Evolutionary conservation across 1,140 invertebrate genomes (phyloP).

Genomic region (Calliphora vicina): DNA sequence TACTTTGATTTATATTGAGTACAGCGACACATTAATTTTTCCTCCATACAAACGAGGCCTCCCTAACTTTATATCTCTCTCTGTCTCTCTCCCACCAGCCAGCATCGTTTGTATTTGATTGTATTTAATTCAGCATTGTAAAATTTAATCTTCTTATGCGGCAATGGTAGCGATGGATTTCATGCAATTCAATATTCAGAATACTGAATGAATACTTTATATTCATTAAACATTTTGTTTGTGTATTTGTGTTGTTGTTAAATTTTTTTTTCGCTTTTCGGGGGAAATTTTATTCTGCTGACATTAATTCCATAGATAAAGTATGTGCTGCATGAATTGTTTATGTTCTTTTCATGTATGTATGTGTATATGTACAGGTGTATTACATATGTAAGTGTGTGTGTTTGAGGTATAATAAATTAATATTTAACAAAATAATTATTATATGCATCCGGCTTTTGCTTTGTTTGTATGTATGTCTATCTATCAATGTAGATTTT

Average conservation of each 20-base stretch:
- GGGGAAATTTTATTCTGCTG: neutral
- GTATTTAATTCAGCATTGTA: neutral
- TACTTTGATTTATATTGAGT: no score
- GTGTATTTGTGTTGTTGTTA: neutral
- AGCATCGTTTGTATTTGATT: neutral
- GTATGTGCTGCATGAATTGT: neutral
- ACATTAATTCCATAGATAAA: constrained; percentile 8
- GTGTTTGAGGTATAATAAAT: neutral
- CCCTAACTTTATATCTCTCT: no score
- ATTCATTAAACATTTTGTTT: neutral
- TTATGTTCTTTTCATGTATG: neutral
- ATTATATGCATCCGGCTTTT: neutral
- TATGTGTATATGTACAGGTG: neutral
- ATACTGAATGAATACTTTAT: neutral
- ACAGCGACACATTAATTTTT: no score
- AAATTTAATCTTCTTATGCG: constrained; percentile 8
- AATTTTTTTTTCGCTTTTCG: neutral
- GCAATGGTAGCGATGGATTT: neutral
- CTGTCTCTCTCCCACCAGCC: neutral
- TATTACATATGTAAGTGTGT: neutral
- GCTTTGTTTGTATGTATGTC: neutral
- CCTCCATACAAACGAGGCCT: no score
- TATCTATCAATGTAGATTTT: no score
- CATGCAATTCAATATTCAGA: neutral
- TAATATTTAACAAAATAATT: constrained; percentile 14